phyloP scores from a whole-genome alignment of 2,888 invertebrate genomes.

The Spicauda simplicius region DNA sequence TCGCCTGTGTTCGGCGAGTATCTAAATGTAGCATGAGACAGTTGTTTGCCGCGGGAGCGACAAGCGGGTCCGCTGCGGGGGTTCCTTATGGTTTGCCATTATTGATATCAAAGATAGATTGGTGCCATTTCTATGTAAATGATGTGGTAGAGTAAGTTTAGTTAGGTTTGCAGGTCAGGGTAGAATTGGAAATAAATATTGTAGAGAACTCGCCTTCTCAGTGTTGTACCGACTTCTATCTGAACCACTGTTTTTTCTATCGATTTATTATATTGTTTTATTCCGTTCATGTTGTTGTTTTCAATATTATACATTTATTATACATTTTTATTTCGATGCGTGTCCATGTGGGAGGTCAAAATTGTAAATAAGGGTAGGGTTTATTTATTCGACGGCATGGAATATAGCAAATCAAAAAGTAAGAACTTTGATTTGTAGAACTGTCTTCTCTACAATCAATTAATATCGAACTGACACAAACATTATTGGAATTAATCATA shows the following conservation, averaged over 20 bases:
- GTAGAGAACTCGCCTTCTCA: slow-evolving; percentile 69
- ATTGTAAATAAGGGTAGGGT: slow-evolving; percentile 80
- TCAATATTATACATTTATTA: slow-evolving; percentile 45
- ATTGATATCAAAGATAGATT: slow-evolving; percentile 85
- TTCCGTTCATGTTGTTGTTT: slow-evolving; percentile 64
- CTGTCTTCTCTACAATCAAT: slow-evolving; percentile 63
- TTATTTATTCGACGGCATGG: slow-evolving; percentile 77
- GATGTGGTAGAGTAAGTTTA: slow-evolving; percentile 82
- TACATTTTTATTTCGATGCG: slow-evolving; percentile 81
- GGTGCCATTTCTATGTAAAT: slow-evolving; percentile 84
- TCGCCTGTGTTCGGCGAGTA: too few relatives aligned
- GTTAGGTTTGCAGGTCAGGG: slow-evolving; percentile 84
- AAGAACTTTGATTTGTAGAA: slow-evolving; percentile 63
- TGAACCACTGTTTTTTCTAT: slow-evolving; percentile 59
- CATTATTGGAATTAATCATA: slow-evolving; percentile 71
- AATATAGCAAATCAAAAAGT: slow-evolving; percentile 61
- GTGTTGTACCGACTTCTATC: slow-evolving; percentile 61
- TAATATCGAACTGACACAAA: slow-evolving; percentile 70
- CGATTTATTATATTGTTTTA: slow-evolving; percentile 54
- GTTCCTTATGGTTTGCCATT: slow-evolving; percentile 84
- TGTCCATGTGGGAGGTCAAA: slow-evolving; percentile 82
- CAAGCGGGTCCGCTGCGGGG: slow-evolving; percentile 75
- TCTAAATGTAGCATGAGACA: slow-evolving; percentile 46
- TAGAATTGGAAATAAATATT: slow-evolving; percentile 80
- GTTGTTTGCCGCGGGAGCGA: slow-evolving; percentile 54